Base-by-base conservation (phyloP, 2,888 invertebrate species). In the Drosophila paracracens region DNA sequence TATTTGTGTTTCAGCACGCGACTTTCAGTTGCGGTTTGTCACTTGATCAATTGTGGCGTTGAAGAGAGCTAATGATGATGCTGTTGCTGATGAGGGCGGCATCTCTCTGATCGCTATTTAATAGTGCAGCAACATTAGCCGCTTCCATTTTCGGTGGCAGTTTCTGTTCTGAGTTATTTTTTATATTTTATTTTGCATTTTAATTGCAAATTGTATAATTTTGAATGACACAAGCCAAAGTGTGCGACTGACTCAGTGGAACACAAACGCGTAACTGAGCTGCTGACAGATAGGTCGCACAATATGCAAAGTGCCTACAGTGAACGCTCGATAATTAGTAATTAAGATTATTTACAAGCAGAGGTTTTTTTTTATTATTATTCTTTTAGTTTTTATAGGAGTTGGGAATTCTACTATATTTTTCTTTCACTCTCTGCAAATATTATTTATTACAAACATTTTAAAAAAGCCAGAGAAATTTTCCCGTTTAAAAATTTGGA, bases 21-120 rank as follows among this genome's bases (percentile, higher is more conserved):
- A 88, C 86, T 82, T 70, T 62, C 40, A 63, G 56, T n/a, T 68
- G 68, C 51, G 52, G 61, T 56, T 43, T 27, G 36, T 62, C 72
- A 74, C 70, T 74, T 88, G 86, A 89, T 86, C 86, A 89, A 88
- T 87, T 81, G 27, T 33, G 27, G 21, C 13, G 31, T 33, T 50
- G 43, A 11, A 27, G 5, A 21, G 40, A 40, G 31, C 31, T 33
- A 11, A 31, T 62, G 5, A 36, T 58, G 48, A 10, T 40, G 40
- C 10, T 31, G 33, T 1, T 46, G 29, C 13, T 50, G 35, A 29
- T 40, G 48, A 10, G n/a, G 53, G 73, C 66, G 51, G 61, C 64
- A 33, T 57, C 59, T 40, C 29, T 66, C 58, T 56, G 79, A 73
- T 79, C 75, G 33, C 35, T 43, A n/a, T 21, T 57, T 62, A 56